Evolutionary conservation across 1,140 invertebrate genomes (phyloP).

Genomic region (Monochamus saltuarius): DNA sequence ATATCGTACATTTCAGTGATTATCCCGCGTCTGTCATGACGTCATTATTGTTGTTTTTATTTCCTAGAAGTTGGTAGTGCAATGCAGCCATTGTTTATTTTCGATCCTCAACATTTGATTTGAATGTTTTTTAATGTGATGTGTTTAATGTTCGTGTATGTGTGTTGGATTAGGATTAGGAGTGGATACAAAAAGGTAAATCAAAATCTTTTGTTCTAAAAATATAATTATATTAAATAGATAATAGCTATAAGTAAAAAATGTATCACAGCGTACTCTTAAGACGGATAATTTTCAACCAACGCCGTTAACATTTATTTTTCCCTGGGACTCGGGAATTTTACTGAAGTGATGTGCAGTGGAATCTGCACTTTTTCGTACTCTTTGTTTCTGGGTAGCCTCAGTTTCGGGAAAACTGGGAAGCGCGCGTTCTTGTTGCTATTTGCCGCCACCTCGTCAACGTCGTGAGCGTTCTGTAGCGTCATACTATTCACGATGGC

Average conservation of each 20-base stretch:
- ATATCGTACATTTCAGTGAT: too few relatives aligned
- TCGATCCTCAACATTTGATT: too few relatives aligned
- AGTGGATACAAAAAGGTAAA: neutral
- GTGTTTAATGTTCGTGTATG: too few relatives aligned
- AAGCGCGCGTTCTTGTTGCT: constrained; percentile 32
- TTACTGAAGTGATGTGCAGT: constrained; percentile 42
- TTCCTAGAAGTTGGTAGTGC: neutral
- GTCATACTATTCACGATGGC: constrained; percentile 27
- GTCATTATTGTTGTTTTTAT: too few relatives aligned
- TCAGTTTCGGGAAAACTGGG: constrained; percentile 47
- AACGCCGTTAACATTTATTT: neutral
- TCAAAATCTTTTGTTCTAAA: neutral
- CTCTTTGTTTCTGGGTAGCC: constrained; percentile 36
- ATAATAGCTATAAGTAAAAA: neutral
- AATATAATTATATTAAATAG: neutral
- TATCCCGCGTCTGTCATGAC: too few relatives aligned
- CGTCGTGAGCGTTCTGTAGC: neutral
- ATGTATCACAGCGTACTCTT: neutral
- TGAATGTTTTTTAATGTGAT: too few relatives aligned
- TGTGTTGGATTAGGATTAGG: too few relatives aligned
- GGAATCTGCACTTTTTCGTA: constrained; percentile 40
- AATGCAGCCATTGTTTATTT: too few relatives aligned
- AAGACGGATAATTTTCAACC: too few relatives aligned
- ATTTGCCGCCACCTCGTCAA: constrained; percentile 45
- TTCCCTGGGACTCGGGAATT: constrained; percentile 27